A percentile compares a stretch with the other conserved stretches of the same genome.
phyloP scores from a whole-genome alignment of 2,113 vertebrate genomes.

The Ceyx margarethae region DNA sequence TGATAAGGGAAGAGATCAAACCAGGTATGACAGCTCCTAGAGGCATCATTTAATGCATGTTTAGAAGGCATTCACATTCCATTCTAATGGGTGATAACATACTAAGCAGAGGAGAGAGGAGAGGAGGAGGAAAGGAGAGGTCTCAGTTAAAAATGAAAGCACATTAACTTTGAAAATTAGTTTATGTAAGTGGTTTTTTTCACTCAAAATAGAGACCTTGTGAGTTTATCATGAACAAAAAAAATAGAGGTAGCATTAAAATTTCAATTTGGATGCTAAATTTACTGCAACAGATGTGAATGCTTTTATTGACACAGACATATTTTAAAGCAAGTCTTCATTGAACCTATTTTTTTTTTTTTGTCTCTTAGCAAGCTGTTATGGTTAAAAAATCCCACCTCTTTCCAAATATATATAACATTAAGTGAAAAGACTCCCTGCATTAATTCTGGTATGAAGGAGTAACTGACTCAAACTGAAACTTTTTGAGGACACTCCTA shows the following conservation, averaged over 20 bases:
- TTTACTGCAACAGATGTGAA: not conserved
- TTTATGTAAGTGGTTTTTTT: not conserved
- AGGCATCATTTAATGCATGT: not conserved
- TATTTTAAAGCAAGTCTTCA: conserved; percentile 1
- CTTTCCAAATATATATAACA: not conserved
- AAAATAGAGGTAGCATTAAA: not conserved
- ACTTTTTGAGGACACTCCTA: not conserved
- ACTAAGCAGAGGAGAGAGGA: not conserved
- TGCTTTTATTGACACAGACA: not conserved
- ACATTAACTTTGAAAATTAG: not conserved
- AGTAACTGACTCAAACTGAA: not conserved
- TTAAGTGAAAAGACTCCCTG: not conserved
- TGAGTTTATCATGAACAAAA: not conserved
- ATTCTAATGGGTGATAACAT: not conserved
- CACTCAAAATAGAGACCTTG: not conserved
- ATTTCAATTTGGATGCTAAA: not conserved
- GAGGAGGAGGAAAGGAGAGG: not conserved
- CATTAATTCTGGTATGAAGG: not conserved
- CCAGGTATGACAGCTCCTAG: not conserved
- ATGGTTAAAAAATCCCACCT: not conserved
- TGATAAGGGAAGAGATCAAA: conserved; percentile 4
- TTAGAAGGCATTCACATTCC: not conserved
- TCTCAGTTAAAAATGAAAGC: not conserved
- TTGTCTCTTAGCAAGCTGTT: not conserved
- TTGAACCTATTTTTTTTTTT: not conserved